These are phyloP conservation scores for Leucania comma DNA, from an alignment of 2,888 invertebrate genomes.

Conservation along the genomic window DNA sequence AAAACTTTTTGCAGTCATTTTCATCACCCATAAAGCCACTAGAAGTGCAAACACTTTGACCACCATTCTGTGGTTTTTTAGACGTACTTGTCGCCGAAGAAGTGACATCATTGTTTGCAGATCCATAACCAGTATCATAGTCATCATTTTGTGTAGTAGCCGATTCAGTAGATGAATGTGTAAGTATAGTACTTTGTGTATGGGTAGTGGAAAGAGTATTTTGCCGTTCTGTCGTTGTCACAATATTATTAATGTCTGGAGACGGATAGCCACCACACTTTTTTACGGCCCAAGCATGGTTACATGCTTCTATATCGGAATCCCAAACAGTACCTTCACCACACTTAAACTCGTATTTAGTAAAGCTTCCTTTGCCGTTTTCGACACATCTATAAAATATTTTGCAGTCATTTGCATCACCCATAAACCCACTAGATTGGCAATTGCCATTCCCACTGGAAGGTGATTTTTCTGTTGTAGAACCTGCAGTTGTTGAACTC, in stretches of 20 bases:
- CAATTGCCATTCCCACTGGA: conserved; percentile 71
- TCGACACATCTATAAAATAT: conserved; percentile 93
- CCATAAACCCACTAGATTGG: conserved; percentile 89
- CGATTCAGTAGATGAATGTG: conserved; percentile 57
- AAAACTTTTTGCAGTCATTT: conserved; percentile 92
- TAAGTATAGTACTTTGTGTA: conserved; percentile 53
- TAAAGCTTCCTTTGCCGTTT: conserved; percentile 91
- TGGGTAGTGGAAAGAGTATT: conserved; percentile 42
- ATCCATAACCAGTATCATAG: conserved; percentile 69
- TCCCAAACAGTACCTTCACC: conserved; percentile 93
- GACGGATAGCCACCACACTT: conserved; percentile 69
- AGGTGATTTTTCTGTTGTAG: conserved; percentile 40
- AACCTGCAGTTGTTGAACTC: conserved; percentile 27
- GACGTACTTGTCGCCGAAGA: conserved; percentile 52
- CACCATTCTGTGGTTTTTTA: conserved; percentile 39
- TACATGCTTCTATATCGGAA: conserved; percentile 89
- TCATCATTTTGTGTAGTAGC: conserved; percentile 56
- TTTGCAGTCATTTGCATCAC: conserved; percentile 90
- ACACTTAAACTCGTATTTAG: conserved; percentile 92
- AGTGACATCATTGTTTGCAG: conserved; percentile 50
- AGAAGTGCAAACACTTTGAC: conserved; percentile 65
- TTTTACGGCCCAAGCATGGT: conserved; percentile 90
- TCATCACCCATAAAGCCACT: conserved; percentile 91
- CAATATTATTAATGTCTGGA: conserved; percentile 45
- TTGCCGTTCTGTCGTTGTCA: conserved; percentile 52